A percentile compares a stretch with the other conserved stretches of the same genome.
Evolutionary conservation across 2,797 vertebrate species (phyloP).

Genomic region (Podarcis lilfordi): DNA sequence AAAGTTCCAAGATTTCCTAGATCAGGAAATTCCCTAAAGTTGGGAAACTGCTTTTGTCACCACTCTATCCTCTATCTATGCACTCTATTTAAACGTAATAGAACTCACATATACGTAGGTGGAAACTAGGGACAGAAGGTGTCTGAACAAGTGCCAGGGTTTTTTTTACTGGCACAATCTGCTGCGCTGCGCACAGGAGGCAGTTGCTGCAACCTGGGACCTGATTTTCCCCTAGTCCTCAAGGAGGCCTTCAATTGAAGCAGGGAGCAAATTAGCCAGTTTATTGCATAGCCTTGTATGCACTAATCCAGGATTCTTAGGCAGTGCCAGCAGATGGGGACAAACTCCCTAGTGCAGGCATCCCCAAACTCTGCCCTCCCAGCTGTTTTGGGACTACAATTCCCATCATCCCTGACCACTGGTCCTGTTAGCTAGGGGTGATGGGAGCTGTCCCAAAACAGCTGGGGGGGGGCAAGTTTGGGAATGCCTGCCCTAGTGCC

Average conservation of each 20-base stretch:
- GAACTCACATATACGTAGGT: neutral
- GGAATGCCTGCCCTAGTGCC: neutral
- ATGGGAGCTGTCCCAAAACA: too few relatives aligned
- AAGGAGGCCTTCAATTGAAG: neutral
- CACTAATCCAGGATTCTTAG: neutral
- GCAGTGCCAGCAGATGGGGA: slow-evolving; percentile 1
- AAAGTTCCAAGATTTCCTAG: slow-evolving; percentile 2
- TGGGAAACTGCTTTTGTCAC: neutral
- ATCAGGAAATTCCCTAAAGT: neutral
- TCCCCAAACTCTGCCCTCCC: too few relatives aligned
- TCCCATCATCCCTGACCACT: too few relatives aligned
- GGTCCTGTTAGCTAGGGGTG: too few relatives aligned
- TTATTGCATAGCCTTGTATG: neutral
- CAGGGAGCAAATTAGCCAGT: neutral
- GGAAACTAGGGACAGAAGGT: neutral
- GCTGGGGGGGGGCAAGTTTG: too few relatives aligned
- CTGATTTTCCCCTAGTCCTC: neutral
- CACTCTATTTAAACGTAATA: neutral
- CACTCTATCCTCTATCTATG: fast-evolving
- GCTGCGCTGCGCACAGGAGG: neutral
- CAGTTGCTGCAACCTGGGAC: neutral
- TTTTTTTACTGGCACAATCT: neutral
- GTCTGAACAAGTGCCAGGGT: neutral
- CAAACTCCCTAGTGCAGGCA: neutral
- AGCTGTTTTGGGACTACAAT: too few relatives aligned